Evolutionary conservation across 2,888 invertebrate genomes (phyloP).

Genomic region (Agrochola macilenta): DNA sequence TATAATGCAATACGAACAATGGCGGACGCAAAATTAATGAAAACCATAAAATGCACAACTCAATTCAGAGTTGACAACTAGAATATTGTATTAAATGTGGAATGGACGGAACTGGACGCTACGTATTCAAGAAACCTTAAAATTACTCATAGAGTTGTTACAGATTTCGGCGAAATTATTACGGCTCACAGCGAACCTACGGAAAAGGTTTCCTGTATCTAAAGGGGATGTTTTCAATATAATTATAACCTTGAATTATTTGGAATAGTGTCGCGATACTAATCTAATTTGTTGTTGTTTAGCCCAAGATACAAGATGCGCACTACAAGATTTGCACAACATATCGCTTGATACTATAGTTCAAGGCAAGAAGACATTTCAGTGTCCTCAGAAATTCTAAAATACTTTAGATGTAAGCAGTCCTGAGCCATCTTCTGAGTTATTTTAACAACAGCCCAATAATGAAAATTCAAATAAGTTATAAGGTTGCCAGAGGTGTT

Average conservation of each 20-base stretch:
- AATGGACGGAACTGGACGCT: conserved; percentile 30
- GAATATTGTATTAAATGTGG: conserved; percentile 52
- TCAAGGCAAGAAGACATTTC: neutral
- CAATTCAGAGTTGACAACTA: conserved; percentile 67
- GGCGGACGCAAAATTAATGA: conserved; percentile 43
- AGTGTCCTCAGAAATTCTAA: neutral
- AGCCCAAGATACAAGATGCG: too few species aligned
- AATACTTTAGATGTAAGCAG: neutral
- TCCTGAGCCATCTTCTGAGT: neutral
- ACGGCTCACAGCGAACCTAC: conserved; percentile 17
- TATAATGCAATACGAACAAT: conserved; percentile 26
- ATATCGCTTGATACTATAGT: neutral
- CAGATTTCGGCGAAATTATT: conserved; percentile 51
- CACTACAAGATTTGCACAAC: neutral
- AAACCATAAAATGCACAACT: conserved; percentile 65
- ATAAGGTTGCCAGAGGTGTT: conserved; percentile 33
- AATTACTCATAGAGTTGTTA: conserved; percentile 59
- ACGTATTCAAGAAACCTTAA: conserved; percentile 67
- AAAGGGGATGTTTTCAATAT: neutral
- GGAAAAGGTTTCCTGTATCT: conserved; percentile 3
- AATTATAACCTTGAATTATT: neutral
- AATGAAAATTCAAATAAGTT: conserved; percentile 1
- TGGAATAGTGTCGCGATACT: neutral
- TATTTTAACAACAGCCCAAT: neutral
- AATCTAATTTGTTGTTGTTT: neutral